Base-by-base conservation (phyloP, 2,113 vertebrate species). In the Eonycteris spelaea region DNA sequence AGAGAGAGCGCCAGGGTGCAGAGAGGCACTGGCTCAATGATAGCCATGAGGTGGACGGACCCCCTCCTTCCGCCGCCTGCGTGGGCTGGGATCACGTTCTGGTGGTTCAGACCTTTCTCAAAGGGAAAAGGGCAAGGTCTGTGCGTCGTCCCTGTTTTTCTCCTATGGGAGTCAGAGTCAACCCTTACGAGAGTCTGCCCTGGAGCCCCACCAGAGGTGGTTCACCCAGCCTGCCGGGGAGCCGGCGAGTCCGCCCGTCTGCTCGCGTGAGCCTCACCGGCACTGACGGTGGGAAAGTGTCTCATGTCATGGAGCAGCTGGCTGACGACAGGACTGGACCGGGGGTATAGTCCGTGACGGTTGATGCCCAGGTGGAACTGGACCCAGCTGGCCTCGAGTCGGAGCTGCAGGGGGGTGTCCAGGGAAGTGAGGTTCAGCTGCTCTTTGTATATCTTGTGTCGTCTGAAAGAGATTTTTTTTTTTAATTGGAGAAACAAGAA, bases 331-430 rank as follows among this genome's bases (percentile, higher is more conserved):
- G 98, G 96, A 93, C 99, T 99, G 45, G 98, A 97, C 4, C 99
- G 98, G 0, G 99, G 97, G 95, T 99, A 99, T 33, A 99, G 98
- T 22, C 99, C 99, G 0, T 99, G 98, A 30, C 99, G 98, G 91
- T 73, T 99, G 85, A 99, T 99, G 14, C 99, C 99, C 97, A 99
- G 96, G 94, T 99, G 99, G 98, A 99, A 99, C 95, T 99, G 99
- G 51, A 99, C 92, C 99, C 99, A 99, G 96, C 98, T 99, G 97
- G 99, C 98, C 2, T 99, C 97, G 0, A 97, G 97, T 65, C 98
- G 98, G 33, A 99, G 94, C 6, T 96, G 97, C 55, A 98, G 63
- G 0, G 96, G 93, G 0, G 86, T 91, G 0, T 88, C 98, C 0
- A 22, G 74, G 0, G 98, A 96, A 0, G 98, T 98, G 0, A 98